Evolutionary conservation across 1,140 invertebrate genomes (phyloP), one percentile per base, ranked within the genome.

Genomic region (Steinernema feltiae): DNA sequence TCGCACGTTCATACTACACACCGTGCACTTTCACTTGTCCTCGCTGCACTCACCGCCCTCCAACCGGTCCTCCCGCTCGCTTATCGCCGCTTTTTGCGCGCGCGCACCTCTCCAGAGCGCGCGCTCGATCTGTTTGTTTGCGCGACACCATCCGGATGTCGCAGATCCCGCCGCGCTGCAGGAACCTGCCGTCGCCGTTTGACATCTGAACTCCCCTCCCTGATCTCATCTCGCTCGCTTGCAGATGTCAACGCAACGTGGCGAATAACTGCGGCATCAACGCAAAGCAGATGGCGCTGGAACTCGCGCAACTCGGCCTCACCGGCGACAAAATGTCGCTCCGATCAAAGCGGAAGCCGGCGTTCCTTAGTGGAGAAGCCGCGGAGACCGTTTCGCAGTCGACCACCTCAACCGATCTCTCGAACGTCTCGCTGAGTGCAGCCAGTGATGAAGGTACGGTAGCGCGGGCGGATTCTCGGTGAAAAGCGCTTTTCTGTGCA

Each of bases 241-340:
- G 48, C 73, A 85, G 96, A 76, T 99, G 97, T 87, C 92, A 97
- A 88, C 95, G 95, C 88, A 99, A 99, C 89, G 96, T 99, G 46
- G 95, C 97, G 41, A 98, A 98, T 88, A 98, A 97, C 88, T 99
- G 97, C 88, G 96, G 97, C 80, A 95, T 98, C 84, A 94, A 99
- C 89, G 94, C 94, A 31, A 96, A 97, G 87, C 91, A 93, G 86
- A 92, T 99, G 92, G 95, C 94, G 0, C 92, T 94, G 86, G 92
- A 97, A 76, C 90, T 99, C 32, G 91, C 91, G 81, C 91, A 91
- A 80, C 92, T 98, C 87, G 96, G 95, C 78, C 93, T 98, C 69
- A 92, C 93, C 30, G 92, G 94, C 1, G 93, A 96, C 87, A 88
- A 94, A 92, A 87, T 92, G 86, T 90, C 90, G 15, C 89, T 91